Evolutionary conservation across 2,113 vertebrate species (phyloP).

Genomic region (Chinchilla lanigera): DNA sequence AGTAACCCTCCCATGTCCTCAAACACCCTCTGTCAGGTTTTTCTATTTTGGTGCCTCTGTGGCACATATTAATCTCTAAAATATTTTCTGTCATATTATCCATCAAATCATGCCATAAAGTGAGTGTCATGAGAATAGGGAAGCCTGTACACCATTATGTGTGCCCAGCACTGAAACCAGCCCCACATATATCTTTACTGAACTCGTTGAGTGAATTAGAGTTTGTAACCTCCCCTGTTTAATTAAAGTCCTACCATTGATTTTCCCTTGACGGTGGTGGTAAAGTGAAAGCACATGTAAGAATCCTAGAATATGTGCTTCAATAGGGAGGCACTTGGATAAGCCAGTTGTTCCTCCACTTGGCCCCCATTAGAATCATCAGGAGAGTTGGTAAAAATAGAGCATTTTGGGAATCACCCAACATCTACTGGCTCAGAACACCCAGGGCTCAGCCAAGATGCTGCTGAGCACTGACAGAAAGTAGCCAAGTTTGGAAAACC

Average conservation of each 20-base stretch:
- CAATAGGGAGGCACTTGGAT: background rate
- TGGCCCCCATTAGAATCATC: background rate
- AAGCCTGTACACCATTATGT: background rate
- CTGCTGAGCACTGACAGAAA: background rate
- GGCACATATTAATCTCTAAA: background rate
- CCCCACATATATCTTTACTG: background rate
- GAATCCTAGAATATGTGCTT: background rate
- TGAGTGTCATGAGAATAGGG: background rate
- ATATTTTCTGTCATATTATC: background rate
- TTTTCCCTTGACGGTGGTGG: background rate
- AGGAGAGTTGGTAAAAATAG: background rate
- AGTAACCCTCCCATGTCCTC: background rate
- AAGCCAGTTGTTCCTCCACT: background rate
- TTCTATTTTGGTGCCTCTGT: background rate
- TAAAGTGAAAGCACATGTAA: background rate
- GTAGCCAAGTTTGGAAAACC: conserved; percentile 1
- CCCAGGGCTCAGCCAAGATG: background rate
- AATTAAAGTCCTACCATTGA: background rate
- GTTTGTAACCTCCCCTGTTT: background rate
- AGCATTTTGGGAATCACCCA: background rate
- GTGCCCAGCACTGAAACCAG: background rate
- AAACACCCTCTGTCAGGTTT: background rate
- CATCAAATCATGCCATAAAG: background rate
- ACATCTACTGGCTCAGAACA: background rate
- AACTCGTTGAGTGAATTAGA: background rate